phyloP scores from a whole-genome alignment of 2,797 vertebrate species.

The Sebastes steindachneri region DNA sequence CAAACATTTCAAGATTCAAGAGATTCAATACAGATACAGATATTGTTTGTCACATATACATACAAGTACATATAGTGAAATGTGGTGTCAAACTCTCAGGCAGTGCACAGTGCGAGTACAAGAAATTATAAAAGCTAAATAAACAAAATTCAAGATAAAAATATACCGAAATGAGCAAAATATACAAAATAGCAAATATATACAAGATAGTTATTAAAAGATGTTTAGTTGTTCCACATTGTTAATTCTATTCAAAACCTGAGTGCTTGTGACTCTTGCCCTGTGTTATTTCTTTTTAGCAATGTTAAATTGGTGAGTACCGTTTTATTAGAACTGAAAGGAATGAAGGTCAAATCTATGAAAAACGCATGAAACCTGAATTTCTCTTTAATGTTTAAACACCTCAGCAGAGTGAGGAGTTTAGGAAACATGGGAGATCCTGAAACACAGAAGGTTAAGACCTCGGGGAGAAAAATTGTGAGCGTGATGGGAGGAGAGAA shows the following conservation, averaged over 20 bases:
- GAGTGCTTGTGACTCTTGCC: background rate
- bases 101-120: background rate
- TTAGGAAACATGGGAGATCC: background rate
- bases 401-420: background rate
- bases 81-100: background rate
- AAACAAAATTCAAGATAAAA: background rate
- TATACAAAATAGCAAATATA: background rate
- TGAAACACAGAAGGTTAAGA: conserved; percentile 3
- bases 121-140: background rate
- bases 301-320: background rate
- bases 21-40: too few relatives aligned
- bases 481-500: conserved; percentile 13
- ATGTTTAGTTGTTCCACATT: background rate
- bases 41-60: too few relatives aligned
- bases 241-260: background rate
- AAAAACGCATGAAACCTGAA: background rate
- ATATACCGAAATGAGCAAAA: background rate
- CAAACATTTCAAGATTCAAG: too few relatives aligned
- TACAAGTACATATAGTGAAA: too few relatives aligned
- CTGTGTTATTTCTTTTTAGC: background rate
- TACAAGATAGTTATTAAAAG: background rate
- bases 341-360: background rate
- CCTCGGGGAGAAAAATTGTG: background rate
- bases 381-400: background rate
- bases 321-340: background rate